Percentiles rank a stretch among this genome's conserved stretches.
These are phyloP conservation scores for Stenodema calcarata DNA, from an alignment of 2,888 invertebrate species.

Conservation along the genomic window DNA sequence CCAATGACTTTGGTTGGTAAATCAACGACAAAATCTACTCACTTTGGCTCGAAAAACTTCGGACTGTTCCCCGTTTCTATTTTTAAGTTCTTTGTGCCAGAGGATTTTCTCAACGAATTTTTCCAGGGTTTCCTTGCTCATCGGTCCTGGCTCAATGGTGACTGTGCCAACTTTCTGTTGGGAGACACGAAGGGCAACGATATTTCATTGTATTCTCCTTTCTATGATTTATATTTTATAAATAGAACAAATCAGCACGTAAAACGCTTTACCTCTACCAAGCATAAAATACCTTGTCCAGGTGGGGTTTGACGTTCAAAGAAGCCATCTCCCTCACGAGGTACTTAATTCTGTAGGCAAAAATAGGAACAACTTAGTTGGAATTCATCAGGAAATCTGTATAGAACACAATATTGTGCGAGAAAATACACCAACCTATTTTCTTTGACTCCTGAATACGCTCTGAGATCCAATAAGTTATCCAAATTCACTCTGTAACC, in stretches of 20 bases:
- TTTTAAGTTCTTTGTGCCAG: slow-evolving; percentile 58
- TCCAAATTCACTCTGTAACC: slow-evolving; percentile 60
- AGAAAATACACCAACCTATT: slow-evolving; percentile 40
- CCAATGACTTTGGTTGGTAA: too few relatives aligned
- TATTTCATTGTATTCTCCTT: too few relatives aligned
- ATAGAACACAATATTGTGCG: too few relatives aligned
- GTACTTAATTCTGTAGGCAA: not conserved
- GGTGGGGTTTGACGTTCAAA: slow-evolving; percentile 26
- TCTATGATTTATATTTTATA: too few relatives aligned
- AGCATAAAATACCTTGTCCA: slow-evolving; percentile 41
- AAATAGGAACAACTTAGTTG: too few relatives aligned
- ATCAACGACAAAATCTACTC: too few relatives aligned
- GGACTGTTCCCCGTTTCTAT: slow-evolving; percentile 54
- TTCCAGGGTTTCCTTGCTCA: slow-evolving; percentile 57
- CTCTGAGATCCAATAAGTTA: slow-evolving; percentile 61
- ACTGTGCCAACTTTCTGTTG: slow-evolving; percentile 58
- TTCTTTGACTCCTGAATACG: slow-evolving; percentile 59
- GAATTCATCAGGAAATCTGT: too few relatives aligned
- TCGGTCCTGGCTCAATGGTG: slow-evolving; percentile 57
- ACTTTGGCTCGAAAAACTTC: slow-evolving; percentile 59
- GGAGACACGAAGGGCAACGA: too few relatives aligned
- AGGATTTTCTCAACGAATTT: slow-evolving; percentile 58
- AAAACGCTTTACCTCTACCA: too few relatives aligned
- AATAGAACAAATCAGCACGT: too few relatives aligned
- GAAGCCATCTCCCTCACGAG: not conserved